A percentile compares a stretch with the other conserved stretches of the same genome.
Conservation (phyloP, 2,888 invertebrate genomes). For the Fragum whitleyi region DNA sequence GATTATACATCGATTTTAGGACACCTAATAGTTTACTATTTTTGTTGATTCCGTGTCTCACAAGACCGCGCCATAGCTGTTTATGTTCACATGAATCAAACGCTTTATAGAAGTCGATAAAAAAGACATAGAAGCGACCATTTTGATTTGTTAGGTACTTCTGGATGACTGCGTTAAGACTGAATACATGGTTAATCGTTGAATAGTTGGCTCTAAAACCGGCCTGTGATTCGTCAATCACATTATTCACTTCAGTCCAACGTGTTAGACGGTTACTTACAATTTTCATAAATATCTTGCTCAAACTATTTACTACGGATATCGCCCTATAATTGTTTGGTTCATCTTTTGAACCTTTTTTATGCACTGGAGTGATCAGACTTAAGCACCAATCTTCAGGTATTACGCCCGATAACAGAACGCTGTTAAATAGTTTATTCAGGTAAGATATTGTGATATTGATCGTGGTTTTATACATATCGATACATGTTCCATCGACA, state of each 20-base stretch:
- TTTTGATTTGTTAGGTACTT: slow-evolving; percentile 3
- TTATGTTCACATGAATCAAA: slow-evolving; percentile 14
- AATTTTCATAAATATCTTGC: not conserved
- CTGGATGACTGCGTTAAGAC: slow-evolving; percentile 9
- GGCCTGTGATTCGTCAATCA: slow-evolving; percentile 19
- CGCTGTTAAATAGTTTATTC: not conserved
- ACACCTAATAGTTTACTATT: slow-evolving; percentile 15
- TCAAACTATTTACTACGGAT: no score
- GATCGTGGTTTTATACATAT: slow-evolving; percentile 12
- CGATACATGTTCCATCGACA: slow-evolving; percentile 9
- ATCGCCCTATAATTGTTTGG: no score
- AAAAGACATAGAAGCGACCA: slow-evolving; percentile 15
- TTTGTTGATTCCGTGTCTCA: slow-evolving; percentile 8
- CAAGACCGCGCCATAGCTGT: not conserved
- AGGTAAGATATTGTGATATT: slow-evolving; percentile 1
- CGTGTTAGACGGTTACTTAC: not conserved
- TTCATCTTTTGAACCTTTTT: no score
- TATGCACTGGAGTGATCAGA: slow-evolving; percentile 1
- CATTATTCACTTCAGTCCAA: slow-evolving; percentile 11
- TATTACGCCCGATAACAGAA: not conserved
- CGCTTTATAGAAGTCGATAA: slow-evolving; percentile 8
- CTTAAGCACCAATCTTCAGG: not conserved
- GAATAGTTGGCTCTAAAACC: slow-evolving; percentile 10
- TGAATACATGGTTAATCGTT: slow-evolving; percentile 20
- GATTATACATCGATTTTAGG: slow-evolving; percentile 16